Percentiles rank a stretch among this genome's conserved stretches.
phyloP scores from a whole-genome alignment of 2,113 vertebrate genomes.

The Semicossyphus pulcher region DNA sequence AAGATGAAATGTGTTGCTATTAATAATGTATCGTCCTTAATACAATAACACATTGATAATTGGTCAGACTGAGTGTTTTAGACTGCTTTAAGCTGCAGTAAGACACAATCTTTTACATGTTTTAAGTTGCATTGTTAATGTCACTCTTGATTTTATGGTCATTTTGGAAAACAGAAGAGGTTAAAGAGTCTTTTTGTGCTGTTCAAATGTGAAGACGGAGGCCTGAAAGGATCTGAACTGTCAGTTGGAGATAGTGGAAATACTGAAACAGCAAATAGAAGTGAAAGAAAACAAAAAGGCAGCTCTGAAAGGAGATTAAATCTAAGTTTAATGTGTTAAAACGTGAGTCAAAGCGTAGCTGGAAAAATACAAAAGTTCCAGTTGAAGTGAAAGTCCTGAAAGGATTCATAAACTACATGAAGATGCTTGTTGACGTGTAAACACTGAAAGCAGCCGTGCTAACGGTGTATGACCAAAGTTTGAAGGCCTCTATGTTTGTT shows the following conservation, averaged over 20 bases:
- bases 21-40: not conserved
- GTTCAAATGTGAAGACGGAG: too few species aligned
- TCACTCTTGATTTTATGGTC: too few species aligned
- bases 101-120: too few species aligned
- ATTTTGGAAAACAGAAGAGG: too few species aligned
- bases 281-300: not conserved
- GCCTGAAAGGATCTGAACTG: too few species aligned
- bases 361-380: not conserved
- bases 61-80: not conserved
- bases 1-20: slow-evolving; percentile 17
- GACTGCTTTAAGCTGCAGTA: not conserved
- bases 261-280: too few species aligned
- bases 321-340: not conserved
- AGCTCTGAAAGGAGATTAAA: not conserved
- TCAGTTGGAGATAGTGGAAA: too few species aligned
- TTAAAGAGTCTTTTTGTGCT: too few species aligned
- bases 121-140: too few species aligned
- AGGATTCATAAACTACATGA: not conserved
- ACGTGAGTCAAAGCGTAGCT: not conserved
- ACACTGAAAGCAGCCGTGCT: not conserved
- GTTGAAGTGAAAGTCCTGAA: not conserved
- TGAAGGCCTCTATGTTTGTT: too few species aligned
- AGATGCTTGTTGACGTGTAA: not conserved
- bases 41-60: not conserved
- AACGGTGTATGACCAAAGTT: too few species aligned